phyloP scores from a whole-genome alignment of 2,888 invertebrate species.

The Eudasyphora cyanicolor region DNA sequence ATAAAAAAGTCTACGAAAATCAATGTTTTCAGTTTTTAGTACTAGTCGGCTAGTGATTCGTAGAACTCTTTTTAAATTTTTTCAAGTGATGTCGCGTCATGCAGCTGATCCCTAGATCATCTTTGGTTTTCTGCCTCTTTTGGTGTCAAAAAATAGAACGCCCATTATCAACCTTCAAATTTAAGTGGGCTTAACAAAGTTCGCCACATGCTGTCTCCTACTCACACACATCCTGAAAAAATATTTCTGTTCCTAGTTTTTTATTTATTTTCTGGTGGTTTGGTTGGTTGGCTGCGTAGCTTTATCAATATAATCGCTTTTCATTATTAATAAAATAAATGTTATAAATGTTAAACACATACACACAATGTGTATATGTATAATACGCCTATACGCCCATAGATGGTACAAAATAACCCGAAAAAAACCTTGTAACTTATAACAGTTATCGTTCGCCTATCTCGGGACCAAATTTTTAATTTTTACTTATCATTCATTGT shows the following conservation, averaged over 20 bases:
- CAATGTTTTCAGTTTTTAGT: too few species aligned
- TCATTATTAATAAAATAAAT: neutral
- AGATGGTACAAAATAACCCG: neutral
- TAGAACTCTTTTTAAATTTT: too few species aligned
- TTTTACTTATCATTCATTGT: neutral
- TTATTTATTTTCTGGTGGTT: slow-evolving; percentile 47
- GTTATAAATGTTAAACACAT: slow-evolving; percentile 6
- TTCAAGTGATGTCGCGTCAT: too few species aligned
- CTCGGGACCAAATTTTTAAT: slow-evolving; percentile 33
- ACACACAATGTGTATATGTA: too few species aligned
- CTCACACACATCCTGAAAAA: slow-evolving; percentile 11
- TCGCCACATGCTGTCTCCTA: neutral
- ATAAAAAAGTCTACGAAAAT: too few species aligned
- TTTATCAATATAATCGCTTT: neutral
- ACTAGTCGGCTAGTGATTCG: too few species aligned
- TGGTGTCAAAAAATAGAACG: too few species aligned
- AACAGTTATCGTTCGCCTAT: slow-evolving; percentile 32
- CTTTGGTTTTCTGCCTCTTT: too few species aligned
- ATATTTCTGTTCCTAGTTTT: slow-evolving; percentile 20
- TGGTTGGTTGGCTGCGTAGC: slow-evolving; percentile 54
- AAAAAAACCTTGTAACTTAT: neutral
- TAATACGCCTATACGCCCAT: too few species aligned
- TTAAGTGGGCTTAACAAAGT: neutral
- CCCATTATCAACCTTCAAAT: too few species aligned
- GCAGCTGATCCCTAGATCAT: too few species aligned